phyloP scores from a whole-genome alignment of 2,888 invertebrate genomes.

The Anoncus sp. region DNA sequence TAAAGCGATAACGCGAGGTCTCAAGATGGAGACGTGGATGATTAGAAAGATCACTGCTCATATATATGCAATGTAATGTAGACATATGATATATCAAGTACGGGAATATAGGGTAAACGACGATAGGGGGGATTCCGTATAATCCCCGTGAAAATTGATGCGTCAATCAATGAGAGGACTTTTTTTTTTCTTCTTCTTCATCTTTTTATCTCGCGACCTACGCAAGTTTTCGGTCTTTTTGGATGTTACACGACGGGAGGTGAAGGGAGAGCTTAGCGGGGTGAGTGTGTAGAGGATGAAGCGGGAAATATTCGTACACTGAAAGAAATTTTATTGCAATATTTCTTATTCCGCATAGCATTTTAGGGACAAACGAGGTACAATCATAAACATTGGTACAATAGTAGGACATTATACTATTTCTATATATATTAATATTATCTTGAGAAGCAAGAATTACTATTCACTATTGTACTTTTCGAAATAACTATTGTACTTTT shows the following conservation, averaged over 20 bases:
- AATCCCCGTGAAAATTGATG: conserved; percentile 50
- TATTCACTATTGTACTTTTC: too few relatives aligned
- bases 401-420: too few relatives aligned
- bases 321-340: too few relatives aligned
- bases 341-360: too few relatives aligned
- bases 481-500: too few relatives aligned
- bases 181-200: conserved; percentile 33
- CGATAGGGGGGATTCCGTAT: conserved; percentile 39
- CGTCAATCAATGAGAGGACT: conserved; percentile 43
- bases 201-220: conserved; percentile 33
- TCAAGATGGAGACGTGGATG: conserved; percentile 39
- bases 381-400: too few relatives aligned
- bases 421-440: too few relatives aligned
- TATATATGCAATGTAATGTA: neutral
- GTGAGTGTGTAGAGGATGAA: conserved; percentile 29
- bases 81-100: neutral
- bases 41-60: conserved; percentile 1
- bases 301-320: conserved; percentile 64
- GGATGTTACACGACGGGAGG: conserved; percentile 39
- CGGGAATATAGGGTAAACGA: neutral
- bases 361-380: too few relatives aligned
- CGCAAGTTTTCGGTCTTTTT: conserved; percentile 21
- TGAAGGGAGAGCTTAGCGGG: too few relatives aligned
- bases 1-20: conserved; percentile 60
- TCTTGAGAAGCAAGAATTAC: too few relatives aligned